Evolutionary conservation across 2,888 invertebrate species (phyloP), one percentile per base, ranked within the genome.

Genomic region (Ecliptopera silaceata): DNA sequence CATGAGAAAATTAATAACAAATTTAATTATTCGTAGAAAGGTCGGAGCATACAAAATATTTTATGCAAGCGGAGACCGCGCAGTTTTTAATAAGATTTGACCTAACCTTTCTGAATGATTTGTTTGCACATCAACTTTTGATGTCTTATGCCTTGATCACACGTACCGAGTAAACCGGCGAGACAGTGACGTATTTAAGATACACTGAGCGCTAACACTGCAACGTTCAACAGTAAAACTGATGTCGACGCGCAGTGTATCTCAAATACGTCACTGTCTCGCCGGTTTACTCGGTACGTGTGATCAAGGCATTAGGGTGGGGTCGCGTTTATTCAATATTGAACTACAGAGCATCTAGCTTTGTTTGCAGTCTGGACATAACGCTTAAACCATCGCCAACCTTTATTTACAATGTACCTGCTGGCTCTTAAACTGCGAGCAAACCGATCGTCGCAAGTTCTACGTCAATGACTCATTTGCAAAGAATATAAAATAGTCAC

Each of bases 11-110:
- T 45, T 43, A 13, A 31, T 43, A 38, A 48, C 17, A 29, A 13
- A 36, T 47, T 31, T 55, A 55, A 44, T 48, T 43, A 43, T 46
- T 32, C 42, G 36, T 20, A 42, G 53, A 34, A 29, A 29, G 4
- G 4, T 12, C 31, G 18, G 17, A 36, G 17, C 11, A 18, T 48
- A 36, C 48, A 47, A 47, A 11, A n/a, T 34, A 39, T 47, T 47
- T 4, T 32, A 36, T 13, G 22, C 4, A 13, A 12, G 4, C 13
- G 26, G 13, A 13, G 5, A 11, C 39, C 20, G 22, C 41, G 20
- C 26, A 10, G 15, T 36, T 15, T 34, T 13, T 31, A 36, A 36
- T 36, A 36, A 36, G 36, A 36, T 15, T 13, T 15, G 15, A 15
- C 8, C 8, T 10, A 15, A 3, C 8, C 15, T 6, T 36, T 36